phyloP scores from a whole-genome alignment of 2,797 vertebrate genomes.

The Molossus molossus region DNA sequence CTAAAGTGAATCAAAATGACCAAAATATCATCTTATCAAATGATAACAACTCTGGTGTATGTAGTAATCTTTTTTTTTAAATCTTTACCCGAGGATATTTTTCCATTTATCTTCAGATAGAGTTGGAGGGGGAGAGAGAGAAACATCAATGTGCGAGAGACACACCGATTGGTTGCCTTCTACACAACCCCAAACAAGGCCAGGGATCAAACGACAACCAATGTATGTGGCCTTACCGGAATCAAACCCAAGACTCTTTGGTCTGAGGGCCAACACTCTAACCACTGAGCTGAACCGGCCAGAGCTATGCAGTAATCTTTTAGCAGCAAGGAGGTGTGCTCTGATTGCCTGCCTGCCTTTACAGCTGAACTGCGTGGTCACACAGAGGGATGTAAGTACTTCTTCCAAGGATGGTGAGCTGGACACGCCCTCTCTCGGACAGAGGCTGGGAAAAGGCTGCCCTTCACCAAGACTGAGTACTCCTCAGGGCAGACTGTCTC shows the following conservation, averaged over 20 bases:
- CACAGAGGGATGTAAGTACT: background rate
- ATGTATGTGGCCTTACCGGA: too few relatives aligned
- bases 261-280: too few relatives aligned
- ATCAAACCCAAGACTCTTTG: too few relatives aligned
- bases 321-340: background rate
- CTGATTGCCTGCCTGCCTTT: background rate
- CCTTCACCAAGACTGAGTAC: background rate
- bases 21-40: background rate
- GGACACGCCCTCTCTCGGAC: background rate
- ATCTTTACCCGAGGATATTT: too few relatives aligned
- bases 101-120: too few relatives aligned
- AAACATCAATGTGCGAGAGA: too few relatives aligned
- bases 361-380: background rate
- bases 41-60: background rate
- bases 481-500: background rate
- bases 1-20: constrained; percentile 11
- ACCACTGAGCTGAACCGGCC: too few relatives aligned
- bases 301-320: background rate
- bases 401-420: background rate
- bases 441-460: background rate
- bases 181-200: too few relatives aligned
- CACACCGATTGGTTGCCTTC: too few relatives aligned
- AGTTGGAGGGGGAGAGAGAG: too few relatives aligned
- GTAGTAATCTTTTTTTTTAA: background rate
- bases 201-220: too few relatives aligned